Conservation (phyloP, 2,888 invertebrate species). For the Pollenia labialis region DNA sequence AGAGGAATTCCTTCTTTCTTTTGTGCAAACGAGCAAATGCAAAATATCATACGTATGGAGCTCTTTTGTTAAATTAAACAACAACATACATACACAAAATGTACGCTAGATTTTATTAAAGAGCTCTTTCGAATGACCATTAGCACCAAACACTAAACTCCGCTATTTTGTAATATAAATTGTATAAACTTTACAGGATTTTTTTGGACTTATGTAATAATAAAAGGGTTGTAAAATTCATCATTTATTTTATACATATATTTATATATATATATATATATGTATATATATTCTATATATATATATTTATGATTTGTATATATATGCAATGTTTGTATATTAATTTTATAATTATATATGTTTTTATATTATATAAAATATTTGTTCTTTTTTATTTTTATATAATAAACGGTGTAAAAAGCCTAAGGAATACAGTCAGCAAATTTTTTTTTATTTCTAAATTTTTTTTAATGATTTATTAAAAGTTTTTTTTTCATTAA, state of each 20-base stretch:
- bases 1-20: no score
- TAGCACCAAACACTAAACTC: no score
- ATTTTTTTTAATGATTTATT: slow-evolving; percentile 63
- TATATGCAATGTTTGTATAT: slow-evolving; percentile 38
- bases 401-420: slow-evolving; percentile 81
- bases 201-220: slow-evolving; percentile 35
- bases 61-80: no score
- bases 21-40: no score
- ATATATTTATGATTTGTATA: slow-evolving; percentile 29
- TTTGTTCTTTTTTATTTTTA: slow-evolving; percentile 56
- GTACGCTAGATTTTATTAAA: no score
- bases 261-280: slow-evolving; percentile 45
- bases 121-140: no score
- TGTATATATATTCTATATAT: slow-evolving; percentile 37
- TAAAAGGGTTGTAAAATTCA: slow-evolving; percentile 65
- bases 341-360: slow-evolving; percentile 24
- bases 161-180: slow-evolving; percentile 16
- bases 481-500: slow-evolving; percentile 49
- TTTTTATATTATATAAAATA: slow-evolving; percentile 47
- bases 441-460: slow-evolving; percentile 74
- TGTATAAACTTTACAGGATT: slow-evolving; percentile 59
- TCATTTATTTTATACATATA: no score
- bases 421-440: slow-evolving; percentile 83
- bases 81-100: no score
- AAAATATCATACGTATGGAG: no score